Base-by-base conservation (phyloP, 2,888 invertebrate species). In the Tanytarsus gracilentus region DNA sequence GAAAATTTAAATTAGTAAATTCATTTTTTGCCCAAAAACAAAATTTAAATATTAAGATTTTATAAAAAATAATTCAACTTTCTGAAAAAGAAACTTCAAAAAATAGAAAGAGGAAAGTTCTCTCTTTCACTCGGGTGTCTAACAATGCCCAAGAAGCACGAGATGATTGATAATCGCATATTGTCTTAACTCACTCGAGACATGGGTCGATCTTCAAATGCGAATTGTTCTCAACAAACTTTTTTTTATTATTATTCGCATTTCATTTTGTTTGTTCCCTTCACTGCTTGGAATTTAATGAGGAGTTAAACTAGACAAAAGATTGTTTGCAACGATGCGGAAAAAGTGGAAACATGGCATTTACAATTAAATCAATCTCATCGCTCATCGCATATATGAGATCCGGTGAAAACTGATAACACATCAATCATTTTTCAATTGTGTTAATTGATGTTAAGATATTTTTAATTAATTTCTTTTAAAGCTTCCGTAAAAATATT, bases 371-470 rank as follows among this genome's bases (percentile, higher is more conserved):
- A 44, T 44, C 44, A 44, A 18, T 44, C 44, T 44, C 16, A 23
- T 44, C 44, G 23, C 21, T 44, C 44, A 44, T 44, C 44, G 14
- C 5, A 36, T 36, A n/a, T 36, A 36, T 36, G 36, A 44, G 44
- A 44, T 44, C 44, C 44, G 44, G 44, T 44, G 44, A 44, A 44
- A n/a, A 44, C 23, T 44, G 44, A 44, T 44, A 44, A 44, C 18
- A 44, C 23, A 33, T 33, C 11, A 33, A n/a, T 33, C 9, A n/a
- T n/a, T n/a, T n/a, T n/a, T n/a, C n/a, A n/a, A n/a, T n/a, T n/a
- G n/a, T n/a, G n/a, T n/a, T n/a, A n/a, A n/a, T n/a, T n/a, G n/a
- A n/a, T n/a, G n/a, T n/a, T n/a, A n/a, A n/a, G n/a, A n/a, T n/a
- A n/a, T n/a, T n/a, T n/a, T n/a, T n/a, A n/a, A n/a, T n/a, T n/a